Conservation (phyloP, 2,113 vertebrate species). For the Oreotrochilus melanogaster region DNA sequence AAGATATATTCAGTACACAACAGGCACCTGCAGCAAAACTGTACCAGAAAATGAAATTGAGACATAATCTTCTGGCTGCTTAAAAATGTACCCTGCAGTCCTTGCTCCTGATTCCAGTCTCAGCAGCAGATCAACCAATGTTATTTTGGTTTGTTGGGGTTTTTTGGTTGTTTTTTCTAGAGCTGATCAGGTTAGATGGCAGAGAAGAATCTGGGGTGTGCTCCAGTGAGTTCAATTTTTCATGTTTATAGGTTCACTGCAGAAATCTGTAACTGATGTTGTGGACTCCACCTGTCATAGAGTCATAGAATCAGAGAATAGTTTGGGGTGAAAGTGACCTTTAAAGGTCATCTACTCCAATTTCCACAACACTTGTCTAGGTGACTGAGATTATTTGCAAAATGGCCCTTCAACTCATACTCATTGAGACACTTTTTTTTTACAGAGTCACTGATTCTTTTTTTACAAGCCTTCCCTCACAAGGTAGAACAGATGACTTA, state of each 20-base stretch:
- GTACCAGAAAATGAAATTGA: background rate
- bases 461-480: background rate
- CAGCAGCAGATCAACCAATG: background rate
- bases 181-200: rapidly evolving
- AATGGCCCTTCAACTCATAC: background rate
- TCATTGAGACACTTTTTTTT: background rate
- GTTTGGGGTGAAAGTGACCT: background rate
- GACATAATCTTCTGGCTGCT: background rate
- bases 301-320: background rate
- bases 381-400: background rate
- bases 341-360: background rate
- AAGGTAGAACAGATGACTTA: background rate
- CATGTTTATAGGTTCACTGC: background rate
- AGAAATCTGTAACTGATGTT: background rate
- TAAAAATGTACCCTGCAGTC: background rate
- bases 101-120: background rate
- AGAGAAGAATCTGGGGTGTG: background rate
- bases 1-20: background rate
- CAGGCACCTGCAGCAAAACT: background rate
- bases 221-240: background rate
- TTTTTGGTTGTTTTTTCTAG: background rate
- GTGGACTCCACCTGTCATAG: background rate
- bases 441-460: background rate
- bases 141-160: background rate
- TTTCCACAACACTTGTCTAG: background rate